Evolutionary conservation across 2,797 vertebrate genomes (phyloP), one percentile per base, ranked within the genome.

Genomic region (Borostomias antarcticus): DNA sequence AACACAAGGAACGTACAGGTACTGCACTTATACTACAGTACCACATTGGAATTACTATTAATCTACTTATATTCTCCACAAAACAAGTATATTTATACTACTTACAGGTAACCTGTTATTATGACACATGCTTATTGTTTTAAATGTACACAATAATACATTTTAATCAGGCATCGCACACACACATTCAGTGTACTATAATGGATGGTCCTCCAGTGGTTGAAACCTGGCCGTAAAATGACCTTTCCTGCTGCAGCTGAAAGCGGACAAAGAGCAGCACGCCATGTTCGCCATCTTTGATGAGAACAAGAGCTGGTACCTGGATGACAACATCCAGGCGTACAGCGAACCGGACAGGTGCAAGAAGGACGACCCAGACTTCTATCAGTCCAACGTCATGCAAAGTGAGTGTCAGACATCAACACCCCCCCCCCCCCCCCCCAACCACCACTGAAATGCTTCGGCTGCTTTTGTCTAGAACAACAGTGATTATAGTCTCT

Each of bases 251-350:
- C 62, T 77, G 21, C 81, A 99, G 97, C 85, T 94, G 74, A 94
- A 91, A 73, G 92, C 96, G 48, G 97, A 99, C 72, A 92, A 89
- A 17, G 98, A 99, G 72, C 96, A 98, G 76, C 94, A 96, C 30
- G 92, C 93, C 0, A 78, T 95, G 83, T 95, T 98, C 75, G 85
- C 94, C 0, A 92, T 97, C 37, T 97, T 98, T 0, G 93, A 99
- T 81, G 98, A 99, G 83, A 99, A 99, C 81, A 95, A 94, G 87
- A 99, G 98, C 80, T 99, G 98, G 98, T 99, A 98, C 78, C 64
- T 96, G 25, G 94, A 97, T 10, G 88, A 96, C 37, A 99, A 99
- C 82, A 96, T 97, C 73, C 80, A 85, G 23, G 81, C 87, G 5
- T 93, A 91, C 43, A 92, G 87, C 61, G 89, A 93, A 47, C 87